Evolutionary conservation across 1,140 invertebrate species (phyloP).

Genomic region (Chrysomallon squamiferum): DNA sequence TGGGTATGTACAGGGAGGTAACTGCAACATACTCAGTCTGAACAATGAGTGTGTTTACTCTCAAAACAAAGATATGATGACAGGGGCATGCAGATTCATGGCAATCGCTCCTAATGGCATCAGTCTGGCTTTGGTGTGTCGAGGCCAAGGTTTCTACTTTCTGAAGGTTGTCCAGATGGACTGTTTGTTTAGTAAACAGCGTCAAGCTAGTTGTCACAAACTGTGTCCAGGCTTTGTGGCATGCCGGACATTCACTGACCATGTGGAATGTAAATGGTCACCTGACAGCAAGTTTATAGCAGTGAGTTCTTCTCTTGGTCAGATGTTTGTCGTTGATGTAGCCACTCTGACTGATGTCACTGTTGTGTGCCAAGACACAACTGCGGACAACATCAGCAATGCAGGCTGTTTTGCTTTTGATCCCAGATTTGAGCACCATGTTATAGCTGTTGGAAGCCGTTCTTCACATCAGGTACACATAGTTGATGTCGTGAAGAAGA

Average conservation of each 20-base stretch:
- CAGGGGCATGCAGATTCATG: constrained; percentile 28
- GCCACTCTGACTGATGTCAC: constrained; percentile 13
- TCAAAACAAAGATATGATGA: constrained; percentile 15
- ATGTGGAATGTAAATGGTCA: constrained; percentile 45
- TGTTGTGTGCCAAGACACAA: constrained; percentile 20
- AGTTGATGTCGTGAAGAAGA: constrained; percentile 14
- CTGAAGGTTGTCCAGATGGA: constrained; percentile 18
- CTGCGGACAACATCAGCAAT: constrained; percentile 16
- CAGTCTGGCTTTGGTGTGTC: constrained; percentile 26
- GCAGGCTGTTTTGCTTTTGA: constrained; percentile 41
- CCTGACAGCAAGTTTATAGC: constrained; percentile 36
- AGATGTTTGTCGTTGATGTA: constrained; percentile 27
- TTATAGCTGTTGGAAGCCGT: constrained; percentile 26
- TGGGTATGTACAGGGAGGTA: constrained; percentile 20
- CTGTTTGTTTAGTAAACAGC: neutral
- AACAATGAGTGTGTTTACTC: constrained; percentile 14
- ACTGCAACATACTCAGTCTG: constrained; percentile 12
- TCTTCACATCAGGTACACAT: constrained; percentile 23
- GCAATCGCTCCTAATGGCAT: constrained; percentile 39
- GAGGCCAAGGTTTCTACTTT: constrained; percentile 23
- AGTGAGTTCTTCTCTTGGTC: constrained; percentile 23
- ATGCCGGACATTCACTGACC: constrained; percentile 23
- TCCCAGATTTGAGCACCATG: constrained; percentile 22
- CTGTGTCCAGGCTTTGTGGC: constrained; percentile 27
- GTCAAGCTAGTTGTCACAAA: constrained; percentile 17